Evolutionary conservation across 1,140 invertebrate genomes (phyloP).

Genomic region (Drosophila lacteicornis): DNA sequence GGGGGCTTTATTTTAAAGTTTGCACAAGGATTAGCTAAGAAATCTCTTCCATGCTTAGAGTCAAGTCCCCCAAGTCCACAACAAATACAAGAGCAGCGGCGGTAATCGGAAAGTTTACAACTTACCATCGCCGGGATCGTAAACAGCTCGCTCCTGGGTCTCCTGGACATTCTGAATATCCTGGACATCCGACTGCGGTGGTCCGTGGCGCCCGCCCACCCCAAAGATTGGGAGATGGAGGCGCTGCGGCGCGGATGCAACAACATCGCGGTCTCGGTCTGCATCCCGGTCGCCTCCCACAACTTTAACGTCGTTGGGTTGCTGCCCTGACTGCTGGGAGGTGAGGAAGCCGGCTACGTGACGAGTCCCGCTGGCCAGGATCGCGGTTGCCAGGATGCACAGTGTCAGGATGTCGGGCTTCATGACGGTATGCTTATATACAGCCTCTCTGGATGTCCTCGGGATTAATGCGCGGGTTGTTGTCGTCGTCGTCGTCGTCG

Average conservation of each 20-base stretch:
- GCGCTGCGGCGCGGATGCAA: constrained; percentile 19
- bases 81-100: constrained; percentile 21
- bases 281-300: background rate
- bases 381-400: constrained; percentile 69
- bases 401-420: constrained; percentile 63
- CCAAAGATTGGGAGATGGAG: constrained; percentile 22
- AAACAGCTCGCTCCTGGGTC: constrained; percentile 72
- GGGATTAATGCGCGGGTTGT: constrained; percentile 56
- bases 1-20: background rate
- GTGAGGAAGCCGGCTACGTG: constrained; percentile 69
- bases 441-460: constrained; percentile 41
- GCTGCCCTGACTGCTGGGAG: constrained; percentile 13
- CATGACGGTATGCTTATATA: constrained; percentile 37
- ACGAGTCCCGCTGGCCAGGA: constrained; percentile 66
- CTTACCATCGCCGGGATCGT: constrained; percentile 84
- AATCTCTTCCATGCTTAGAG: background rate
- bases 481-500: constrained; percentile 4
- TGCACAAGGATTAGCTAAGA: constrained; percentile 13
- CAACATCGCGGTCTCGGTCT: constrained; percentile 6
- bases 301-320: background rate
- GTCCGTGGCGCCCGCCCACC: constrained; percentile 12
- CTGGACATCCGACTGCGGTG: constrained; percentile 43
- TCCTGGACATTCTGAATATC: constrained; percentile 63
- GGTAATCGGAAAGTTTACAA: constrained; percentile 58
- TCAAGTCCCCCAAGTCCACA: constrained; percentile 1